Evolutionary conservation across 1,140 invertebrate species (phyloP).

Genomic region (Sweltsa coloradensis): DNA sequence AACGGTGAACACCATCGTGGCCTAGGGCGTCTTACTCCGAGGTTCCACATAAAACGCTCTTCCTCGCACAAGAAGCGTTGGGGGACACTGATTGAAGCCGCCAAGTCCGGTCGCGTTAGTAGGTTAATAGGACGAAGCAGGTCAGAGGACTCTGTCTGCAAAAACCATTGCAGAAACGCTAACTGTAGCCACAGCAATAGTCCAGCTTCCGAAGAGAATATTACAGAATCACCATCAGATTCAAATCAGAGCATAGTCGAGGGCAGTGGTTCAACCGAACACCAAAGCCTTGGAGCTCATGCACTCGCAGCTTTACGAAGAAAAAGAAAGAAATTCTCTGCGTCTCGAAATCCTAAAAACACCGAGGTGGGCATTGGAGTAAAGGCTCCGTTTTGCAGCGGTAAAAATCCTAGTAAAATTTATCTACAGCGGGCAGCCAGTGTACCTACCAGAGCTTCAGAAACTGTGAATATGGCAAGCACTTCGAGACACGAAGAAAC

Average conservation of each 20-base stretch:
- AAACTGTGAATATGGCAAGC: neutral
- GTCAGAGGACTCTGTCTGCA: constrained; percentile 75
- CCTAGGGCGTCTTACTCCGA: neutral
- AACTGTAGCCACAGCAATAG: constrained; percentile 28
- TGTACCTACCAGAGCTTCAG: constrained; percentile 35
- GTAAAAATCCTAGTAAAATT: constrained; percentile 23
- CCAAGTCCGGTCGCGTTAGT: constrained; percentile 61
- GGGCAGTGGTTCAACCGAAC: neutral
- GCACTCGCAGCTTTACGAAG: constrained; percentile 56
- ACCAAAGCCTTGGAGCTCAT: constrained; percentile 12
- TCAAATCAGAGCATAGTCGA: constrained; percentile 34
- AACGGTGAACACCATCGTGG: neutral
- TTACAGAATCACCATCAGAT: constrained; percentile 29
- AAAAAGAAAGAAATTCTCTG: constrained; percentile 67
- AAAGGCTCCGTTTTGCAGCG: constrained; percentile 20
- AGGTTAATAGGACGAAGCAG: constrained; percentile 57
- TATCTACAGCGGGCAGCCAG: constrained; percentile 45
- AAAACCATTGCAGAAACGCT: constrained; percentile 38
- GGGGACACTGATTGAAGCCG: constrained; percentile 74
- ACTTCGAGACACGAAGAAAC: neutral
- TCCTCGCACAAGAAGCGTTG: constrained; percentile 54
- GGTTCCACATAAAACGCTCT: constrained; percentile 25
- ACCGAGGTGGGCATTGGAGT: constrained; percentile 19
- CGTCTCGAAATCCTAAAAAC: constrained; percentile 46
- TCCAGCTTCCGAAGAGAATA: constrained; percentile 28